phyloP scores from a whole-genome alignment of 2,797 vertebrate genomes.

The Channa striata region DNA sequence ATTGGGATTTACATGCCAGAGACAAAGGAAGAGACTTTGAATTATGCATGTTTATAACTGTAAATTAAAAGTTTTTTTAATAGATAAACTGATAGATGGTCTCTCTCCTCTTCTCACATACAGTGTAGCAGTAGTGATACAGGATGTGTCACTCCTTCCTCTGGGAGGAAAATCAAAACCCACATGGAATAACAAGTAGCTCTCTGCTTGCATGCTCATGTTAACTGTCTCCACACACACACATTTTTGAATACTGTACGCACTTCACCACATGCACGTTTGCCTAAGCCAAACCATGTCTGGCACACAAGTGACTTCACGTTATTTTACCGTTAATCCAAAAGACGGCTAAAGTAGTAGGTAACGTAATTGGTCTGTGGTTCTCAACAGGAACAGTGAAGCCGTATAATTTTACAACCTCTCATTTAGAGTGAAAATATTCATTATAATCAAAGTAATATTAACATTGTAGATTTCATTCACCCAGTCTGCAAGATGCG shows the following conservation, averaged over 20 bases:
- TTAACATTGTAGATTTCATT: neutral
- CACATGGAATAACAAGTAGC: slow-evolving; percentile 81
- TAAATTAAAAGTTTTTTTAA: neutral
- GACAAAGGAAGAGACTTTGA: slow-evolving; percentile 19
- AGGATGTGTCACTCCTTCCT: slow-evolving; percentile 72
- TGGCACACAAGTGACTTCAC: slow-evolving; percentile 4
- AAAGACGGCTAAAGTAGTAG: neutral
- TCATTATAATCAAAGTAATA: slow-evolving; percentile 21
- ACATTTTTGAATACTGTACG: slow-evolving; percentile 30
- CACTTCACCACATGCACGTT: neutral
- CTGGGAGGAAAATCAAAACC: slow-evolving; percentile 76
- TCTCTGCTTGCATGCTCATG: slow-evolving; percentile 54
- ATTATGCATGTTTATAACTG: slow-evolving; percentile 6
- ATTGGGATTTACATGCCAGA: slow-evolving; percentile 11
- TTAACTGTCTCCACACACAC: slow-evolving; percentile 38
- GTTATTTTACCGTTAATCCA: slow-evolving; percentile 26
- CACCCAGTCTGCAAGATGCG: slow-evolving; percentile 7
- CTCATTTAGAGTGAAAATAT: slow-evolving; percentile 26
- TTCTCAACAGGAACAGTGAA: slow-evolving; percentile 15
- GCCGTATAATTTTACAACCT: slow-evolving; percentile 26
- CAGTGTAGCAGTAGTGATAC: slow-evolving; percentile 65
- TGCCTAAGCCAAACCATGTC: slow-evolving; percentile 24
- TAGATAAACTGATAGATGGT: slow-evolving; percentile 12
- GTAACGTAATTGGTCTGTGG: slow-evolving; percentile 24
- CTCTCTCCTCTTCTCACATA: slow-evolving; percentile 37